Evolutionary conservation across 2,888 invertebrate genomes (phyloP).

Genomic region (Coleophora deauratella): DNA sequence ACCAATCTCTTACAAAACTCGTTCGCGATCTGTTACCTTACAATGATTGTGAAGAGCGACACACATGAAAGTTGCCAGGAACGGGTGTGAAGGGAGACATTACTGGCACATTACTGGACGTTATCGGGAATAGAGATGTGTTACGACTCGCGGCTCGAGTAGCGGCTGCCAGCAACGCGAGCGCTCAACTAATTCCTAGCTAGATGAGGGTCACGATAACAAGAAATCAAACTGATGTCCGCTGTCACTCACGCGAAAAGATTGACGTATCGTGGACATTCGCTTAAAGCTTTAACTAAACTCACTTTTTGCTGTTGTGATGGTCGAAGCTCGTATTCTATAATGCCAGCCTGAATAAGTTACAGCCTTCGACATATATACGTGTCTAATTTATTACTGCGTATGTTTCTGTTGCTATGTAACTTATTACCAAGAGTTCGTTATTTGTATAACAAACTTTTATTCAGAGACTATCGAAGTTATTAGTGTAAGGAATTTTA

Average conservation of each 20-base stretch:
- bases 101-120: slow-evolving; percentile 22
- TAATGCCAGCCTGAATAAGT: too few relatives aligned
- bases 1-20: too few relatives aligned
- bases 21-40: neutral
- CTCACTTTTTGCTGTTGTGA: slow-evolving; percentile 16
- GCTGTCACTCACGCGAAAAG: slow-evolving; percentile 34
- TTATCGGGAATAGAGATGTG: slow-evolving; percentile 25
- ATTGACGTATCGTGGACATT: slow-evolving; percentile 41
- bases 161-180: slow-evolving; percentile 37
- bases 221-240: slow-evolving; percentile 52
- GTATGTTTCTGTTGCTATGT: too few relatives aligned
- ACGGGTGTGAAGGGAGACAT: slow-evolving; percentile 29
- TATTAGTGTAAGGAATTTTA: too few relatives aligned
- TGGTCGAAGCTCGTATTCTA: too few relatives aligned
- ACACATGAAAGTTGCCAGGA: slow-evolving; percentile 15
- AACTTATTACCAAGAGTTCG: too few relatives aligned
- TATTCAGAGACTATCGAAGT: too few relatives aligned
- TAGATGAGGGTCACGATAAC: slow-evolving; percentile 58
- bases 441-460: too few relatives aligned
- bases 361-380: too few relatives aligned
- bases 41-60: neutral
- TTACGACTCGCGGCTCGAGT: neutral
- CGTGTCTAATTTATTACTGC: too few relatives aligned
- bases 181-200: slow-evolving; percentile 52
- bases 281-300: slow-evolving; percentile 14